Conservation (phyloP, 2,888 invertebrate species). For the Caenorhabditis auriculariae region DNA sequence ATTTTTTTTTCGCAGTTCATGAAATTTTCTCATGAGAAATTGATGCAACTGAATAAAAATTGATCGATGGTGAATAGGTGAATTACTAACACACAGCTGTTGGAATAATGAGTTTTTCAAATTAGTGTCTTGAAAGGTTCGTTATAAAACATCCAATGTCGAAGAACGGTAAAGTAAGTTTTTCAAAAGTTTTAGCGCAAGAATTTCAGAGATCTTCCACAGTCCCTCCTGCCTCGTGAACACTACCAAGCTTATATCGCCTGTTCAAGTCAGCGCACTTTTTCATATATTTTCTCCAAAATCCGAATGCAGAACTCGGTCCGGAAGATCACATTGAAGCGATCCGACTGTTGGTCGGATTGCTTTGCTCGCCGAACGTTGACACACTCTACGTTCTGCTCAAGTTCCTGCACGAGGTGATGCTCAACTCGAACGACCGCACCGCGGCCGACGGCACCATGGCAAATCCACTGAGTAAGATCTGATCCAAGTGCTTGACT, state of each 20-base stretch:
- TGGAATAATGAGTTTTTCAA: too few relatives aligned
- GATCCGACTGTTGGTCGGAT: conserved; percentile 72
- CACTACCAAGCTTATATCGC: conserved; percentile 86
- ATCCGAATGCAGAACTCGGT: conserved; percentile 33
- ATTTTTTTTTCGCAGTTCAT: too few relatives aligned
- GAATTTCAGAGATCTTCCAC: conserved; percentile 75
- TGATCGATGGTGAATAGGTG: too few relatives aligned
- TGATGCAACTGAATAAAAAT: too few relatives aligned
- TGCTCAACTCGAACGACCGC: conserved; percentile 75
- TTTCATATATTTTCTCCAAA: neutral
- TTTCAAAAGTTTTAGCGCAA: too few relatives aligned
- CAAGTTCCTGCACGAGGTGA: conserved; percentile 79
- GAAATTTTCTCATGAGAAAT: too few relatives aligned
- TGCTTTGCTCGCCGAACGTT: conserved; percentile 82
- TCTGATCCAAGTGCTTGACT: neutral
- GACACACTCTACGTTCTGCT: conserved; percentile 84
- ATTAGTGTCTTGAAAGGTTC: too few relatives aligned
- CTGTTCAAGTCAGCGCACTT: conserved; percentile 78
- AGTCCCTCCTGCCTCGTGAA: conserved; percentile 84
- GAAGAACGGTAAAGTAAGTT: too few relatives aligned
- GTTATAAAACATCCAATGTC: too few relatives aligned
- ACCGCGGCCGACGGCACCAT: conserved; percentile 66
- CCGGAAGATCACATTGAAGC: conserved; percentile 37
- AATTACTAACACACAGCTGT: too few relatives aligned
- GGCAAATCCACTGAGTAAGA: conserved; percentile 25